Percentiles rank a stretch among this genome's conserved stretches.
Evolutionary conservation across 2,888 invertebrate genomes (phyloP).

Genomic region (Gastrophysa polygoni): DNA sequence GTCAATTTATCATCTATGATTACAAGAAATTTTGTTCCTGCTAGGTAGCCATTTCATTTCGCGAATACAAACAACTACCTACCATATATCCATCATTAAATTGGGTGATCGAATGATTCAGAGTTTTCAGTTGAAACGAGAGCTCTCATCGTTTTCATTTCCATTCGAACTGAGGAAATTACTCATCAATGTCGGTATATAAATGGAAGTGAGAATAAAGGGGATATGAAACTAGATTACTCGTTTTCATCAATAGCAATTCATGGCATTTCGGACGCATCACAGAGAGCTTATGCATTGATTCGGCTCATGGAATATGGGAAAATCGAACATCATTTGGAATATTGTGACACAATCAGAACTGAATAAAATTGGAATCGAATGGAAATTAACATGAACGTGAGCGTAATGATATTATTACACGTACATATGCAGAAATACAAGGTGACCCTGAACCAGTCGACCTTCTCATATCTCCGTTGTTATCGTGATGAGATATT

Average conservation of each 20-base stretch:
- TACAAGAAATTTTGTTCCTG: too few relatives aligned
- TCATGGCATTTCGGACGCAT: constrained; percentile 6
- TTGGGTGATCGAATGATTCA: too few relatives aligned
- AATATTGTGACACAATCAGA: constrained; percentile 26
- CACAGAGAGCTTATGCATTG: neutral
- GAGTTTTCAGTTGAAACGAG: neutral
- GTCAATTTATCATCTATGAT: too few relatives aligned
- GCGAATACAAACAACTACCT: too few relatives aligned
- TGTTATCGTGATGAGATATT: too few relatives aligned
- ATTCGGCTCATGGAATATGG: neutral
- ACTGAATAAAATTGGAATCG: constrained; percentile 27
- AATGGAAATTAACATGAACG: constrained; percentile 28
- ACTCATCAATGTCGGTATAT: constrained; percentile 22
- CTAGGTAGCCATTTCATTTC: too few relatives aligned
- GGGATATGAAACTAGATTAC: constrained; percentile 23
- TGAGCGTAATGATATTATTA: constrained; percentile 15
- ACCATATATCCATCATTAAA: too few relatives aligned
- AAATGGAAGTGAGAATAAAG: constrained; percentile 20
- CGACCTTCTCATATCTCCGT: too few relatives aligned
- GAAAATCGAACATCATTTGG: constrained; percentile 26
- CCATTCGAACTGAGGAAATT: constrained; percentile 15
- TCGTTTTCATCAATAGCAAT: constrained; percentile 22
- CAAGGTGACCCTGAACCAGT: too few relatives aligned
- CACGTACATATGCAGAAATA: too few relatives aligned
- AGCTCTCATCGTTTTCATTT: neutral